These are phyloP conservation scores for Dolichotis patagonum DNA, from an alignment of 2,113 vertebrate genomes.

Conservation along the genomic window DNA sequence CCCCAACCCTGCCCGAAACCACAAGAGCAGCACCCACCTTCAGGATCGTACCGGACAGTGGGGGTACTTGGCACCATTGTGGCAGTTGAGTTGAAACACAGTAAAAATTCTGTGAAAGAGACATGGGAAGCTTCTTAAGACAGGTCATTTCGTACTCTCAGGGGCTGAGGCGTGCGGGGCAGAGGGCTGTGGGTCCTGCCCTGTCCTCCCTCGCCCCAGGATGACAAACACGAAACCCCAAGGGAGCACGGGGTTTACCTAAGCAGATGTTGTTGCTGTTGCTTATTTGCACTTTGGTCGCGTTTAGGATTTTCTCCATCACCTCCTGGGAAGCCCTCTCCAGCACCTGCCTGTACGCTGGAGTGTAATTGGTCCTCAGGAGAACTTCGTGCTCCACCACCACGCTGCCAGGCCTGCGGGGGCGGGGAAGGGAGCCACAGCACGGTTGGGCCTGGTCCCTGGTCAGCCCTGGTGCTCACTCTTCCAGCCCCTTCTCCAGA, in stretches of 20 bases:
- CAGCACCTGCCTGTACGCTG: neutral
- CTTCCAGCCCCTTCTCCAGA: neutral
- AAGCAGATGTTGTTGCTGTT: fast-evolving
- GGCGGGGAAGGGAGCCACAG: neutral
- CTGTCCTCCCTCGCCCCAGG: neutral
- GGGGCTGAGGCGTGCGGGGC: neutral
- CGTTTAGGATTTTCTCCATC: neutral
- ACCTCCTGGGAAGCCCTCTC: fast-evolving
- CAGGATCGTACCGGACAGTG: fast-evolving
- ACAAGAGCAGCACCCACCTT: neutral
- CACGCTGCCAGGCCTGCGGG: slow-evolving; percentile 58
- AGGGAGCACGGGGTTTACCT: neutral
- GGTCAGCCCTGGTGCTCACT: neutral
- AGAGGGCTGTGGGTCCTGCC: no score
- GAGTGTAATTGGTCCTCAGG: neutral
- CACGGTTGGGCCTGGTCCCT: neutral
- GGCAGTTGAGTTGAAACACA: slow-evolving; percentile 37
- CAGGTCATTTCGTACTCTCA: no score
- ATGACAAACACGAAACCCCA: neutral
- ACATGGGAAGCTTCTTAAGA: neutral
- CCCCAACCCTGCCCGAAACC: neutral
- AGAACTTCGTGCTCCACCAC: slow-evolving; percentile 68
- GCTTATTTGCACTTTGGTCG: neutral
- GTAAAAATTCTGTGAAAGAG: neutral
- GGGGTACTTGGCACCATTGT: neutral